Base-by-base conservation (phyloP, 2,888 invertebrate genomes). In the Adelognathus sp. region DNA sequence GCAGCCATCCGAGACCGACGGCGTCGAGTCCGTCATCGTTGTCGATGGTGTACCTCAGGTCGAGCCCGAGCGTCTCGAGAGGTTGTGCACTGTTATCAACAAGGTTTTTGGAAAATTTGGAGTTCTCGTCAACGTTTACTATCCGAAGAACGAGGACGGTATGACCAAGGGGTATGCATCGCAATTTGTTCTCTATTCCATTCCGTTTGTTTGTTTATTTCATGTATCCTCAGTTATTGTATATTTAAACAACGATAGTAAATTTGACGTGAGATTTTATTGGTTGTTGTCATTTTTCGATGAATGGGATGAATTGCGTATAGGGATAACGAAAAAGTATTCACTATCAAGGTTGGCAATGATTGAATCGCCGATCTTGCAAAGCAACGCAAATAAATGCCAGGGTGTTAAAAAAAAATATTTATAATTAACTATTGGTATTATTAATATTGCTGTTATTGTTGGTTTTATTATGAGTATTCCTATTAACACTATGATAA, bases 41-140 rank as follows among this genome's bases (percentile, higher is more conserved):
- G 97, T 99, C 7, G 99, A 99, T 90, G 98, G 99, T 82, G 96
- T 98, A 72, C 99, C 99, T 46, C 95, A 97, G 91, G 98, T 99
- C 84, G 98, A 97, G 66, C 96, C 97, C 36, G 97, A 97, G 83
- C 95, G 98, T 67, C 92, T 98, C 82, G 98, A 98, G 76, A 99
- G 99, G 92, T 94, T 99, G 52, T 97, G 97, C 90, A 95, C 95
- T 78, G 98, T 99, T 21, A 96, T 99, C 83, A 95, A 95, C 78
- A 99, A 98, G 92, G 94, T 98, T 63, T 98, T 98, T 91, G 94
- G 95, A 69, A 97, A 97, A 89, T 97, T 97, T 92, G 99, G 96
- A 1, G 93, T 94, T 74, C 96, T 98, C 86, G 96, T 97, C 1
- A 98, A 96, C 87, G 97, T 98, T 85, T 96, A 95, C 90, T 98